phyloP scores from a whole-genome alignment of 2,888 invertebrate species.

The Hetaerina titia region DNA sequence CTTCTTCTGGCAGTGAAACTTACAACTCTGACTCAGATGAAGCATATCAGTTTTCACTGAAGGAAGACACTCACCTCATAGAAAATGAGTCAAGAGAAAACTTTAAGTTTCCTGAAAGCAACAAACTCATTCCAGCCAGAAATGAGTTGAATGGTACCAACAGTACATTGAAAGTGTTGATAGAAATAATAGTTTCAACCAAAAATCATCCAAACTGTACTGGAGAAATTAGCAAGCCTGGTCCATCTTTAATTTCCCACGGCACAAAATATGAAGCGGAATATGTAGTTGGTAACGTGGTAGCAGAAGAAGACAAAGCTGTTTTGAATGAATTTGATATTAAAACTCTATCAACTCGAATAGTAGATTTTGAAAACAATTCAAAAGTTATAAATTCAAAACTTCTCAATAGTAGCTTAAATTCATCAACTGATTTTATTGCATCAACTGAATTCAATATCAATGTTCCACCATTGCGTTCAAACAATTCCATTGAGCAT shows the following conservation, averaged over 20 bases:
- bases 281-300: not conserved
- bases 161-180: conserved; percentile 16
- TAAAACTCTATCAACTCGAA: not conserved
- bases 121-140: not conserved
- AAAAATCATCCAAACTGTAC: not conserved
- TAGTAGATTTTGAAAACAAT: not conserved
- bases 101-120: not conserved
- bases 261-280: not conserved
- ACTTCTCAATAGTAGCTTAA: not conserved
- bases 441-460: not conserved
- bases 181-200: conserved; percentile 32
- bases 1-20: not conserved
- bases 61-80: conserved; percentile 19
- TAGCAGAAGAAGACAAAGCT: not conserved
- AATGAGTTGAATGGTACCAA: not conserved
- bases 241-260: not conserved
- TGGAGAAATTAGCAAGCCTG: not conserved
- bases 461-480: not conserved
- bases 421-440: not conserved
- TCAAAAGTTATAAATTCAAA: not conserved
- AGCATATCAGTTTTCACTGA: not conserved
- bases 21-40: not conserved
- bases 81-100: not conserved
- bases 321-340: not conserved
- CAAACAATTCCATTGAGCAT: not conserved